Evolutionary conservation across 2,113 vertebrate genomes (phyloP).

Genomic region (Hiodon alosoides): DNA sequence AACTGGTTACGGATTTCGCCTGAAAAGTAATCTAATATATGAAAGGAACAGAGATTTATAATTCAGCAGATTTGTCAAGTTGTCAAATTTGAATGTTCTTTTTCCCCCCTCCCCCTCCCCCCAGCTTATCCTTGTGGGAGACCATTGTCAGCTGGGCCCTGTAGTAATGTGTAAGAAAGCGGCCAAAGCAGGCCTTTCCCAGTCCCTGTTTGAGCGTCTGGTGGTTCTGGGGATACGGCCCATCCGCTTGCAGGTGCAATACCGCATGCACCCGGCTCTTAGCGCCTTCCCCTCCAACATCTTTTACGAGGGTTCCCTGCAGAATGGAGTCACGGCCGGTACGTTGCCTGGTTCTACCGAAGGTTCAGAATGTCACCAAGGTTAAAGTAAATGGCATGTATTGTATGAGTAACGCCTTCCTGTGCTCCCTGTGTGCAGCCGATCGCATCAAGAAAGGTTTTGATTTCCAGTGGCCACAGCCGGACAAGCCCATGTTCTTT

Average conservation of each 20-base stretch:
- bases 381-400: neutral
- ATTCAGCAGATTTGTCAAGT: too few species aligned
- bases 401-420: neutral
- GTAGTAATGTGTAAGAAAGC: constrained; percentile 99
- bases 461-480: constrained; percentile 98
- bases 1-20: too few species aligned
- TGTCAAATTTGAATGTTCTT: neutral
- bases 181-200: constrained; percentile 89
- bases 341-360: neutral
- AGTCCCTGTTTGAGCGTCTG: constrained; percentile 88
- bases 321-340: constrained; percentile 96
- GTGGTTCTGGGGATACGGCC: constrained; percentile 97
- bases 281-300: constrained; percentile 98
- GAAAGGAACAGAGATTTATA: too few species aligned
- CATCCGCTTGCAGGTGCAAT: constrained; percentile 95
- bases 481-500: constrained; percentile 98
- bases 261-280: constrained; percentile 95
- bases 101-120: neutral
- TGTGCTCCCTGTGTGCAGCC: constrained; percentile 49
- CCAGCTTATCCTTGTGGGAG: constrained; percentile 93
- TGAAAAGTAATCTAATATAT: too few species aligned
- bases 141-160: constrained; percentile 95
- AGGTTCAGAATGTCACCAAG: neutral
- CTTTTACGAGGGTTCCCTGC: constrained; percentile 95
- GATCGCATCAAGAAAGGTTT: constrained; percentile 98